These are phyloP conservation scores for Mastigias papua DNA, from an alignment of 30 jellyfish, hydroid and myxozoan genomes.

Conservation along the genomic window DNA sequence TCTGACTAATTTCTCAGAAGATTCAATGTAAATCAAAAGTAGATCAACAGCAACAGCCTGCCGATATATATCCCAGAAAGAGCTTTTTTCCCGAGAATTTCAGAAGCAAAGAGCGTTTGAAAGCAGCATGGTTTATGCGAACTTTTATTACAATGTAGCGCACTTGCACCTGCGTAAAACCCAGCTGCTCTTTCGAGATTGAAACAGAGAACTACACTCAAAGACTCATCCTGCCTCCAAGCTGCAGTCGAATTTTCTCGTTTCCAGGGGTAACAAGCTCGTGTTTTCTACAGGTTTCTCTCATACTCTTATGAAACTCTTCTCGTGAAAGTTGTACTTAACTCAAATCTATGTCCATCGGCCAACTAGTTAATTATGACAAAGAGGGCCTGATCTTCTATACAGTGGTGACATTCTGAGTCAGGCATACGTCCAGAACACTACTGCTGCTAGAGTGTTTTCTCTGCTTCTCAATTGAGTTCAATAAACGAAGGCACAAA, in stretches of 20 bases:
- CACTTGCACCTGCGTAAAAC: not conserved
- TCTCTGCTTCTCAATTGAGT: no score
- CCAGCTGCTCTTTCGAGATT: not conserved
- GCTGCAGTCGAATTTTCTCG: not conserved
- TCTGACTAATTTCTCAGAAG: no score
- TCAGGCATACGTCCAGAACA: no score
- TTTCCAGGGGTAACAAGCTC: not conserved
- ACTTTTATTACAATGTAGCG: not conserved
- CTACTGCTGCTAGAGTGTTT: no score
- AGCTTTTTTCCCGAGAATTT: not conserved
- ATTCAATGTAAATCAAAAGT: no score
- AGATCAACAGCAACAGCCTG: no score
- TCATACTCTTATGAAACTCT: not conserved
- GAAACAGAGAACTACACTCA: not conserved
- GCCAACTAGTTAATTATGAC: no score
- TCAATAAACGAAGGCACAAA: no score
- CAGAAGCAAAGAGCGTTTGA: not conserved
- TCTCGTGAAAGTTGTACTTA: not conserved
- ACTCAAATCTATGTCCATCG: no score
- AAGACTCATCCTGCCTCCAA: not conserved
- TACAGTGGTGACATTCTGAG: no score
- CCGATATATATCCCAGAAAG: no score
- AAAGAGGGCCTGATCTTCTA: no score
- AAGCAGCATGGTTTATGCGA: not conserved
- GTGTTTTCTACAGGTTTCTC: not conserved